Conservation (phyloP, 2,113 vertebrate species). For the Ptilorrhoa leucosticta region DNA sequence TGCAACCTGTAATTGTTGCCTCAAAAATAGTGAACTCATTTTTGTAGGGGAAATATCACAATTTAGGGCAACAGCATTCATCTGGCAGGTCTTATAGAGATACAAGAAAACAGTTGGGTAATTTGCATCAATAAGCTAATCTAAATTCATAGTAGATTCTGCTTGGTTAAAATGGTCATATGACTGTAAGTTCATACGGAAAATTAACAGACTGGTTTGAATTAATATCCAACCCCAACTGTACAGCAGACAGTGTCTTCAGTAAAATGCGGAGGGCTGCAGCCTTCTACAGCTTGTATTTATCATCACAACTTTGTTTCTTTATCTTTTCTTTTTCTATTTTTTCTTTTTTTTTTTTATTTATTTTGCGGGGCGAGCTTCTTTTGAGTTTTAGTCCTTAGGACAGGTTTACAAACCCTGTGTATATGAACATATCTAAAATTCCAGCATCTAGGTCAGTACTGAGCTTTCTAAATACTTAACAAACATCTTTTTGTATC, state of each 20-base stretch:
- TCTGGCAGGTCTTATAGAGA: neutral
- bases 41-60: constrained; percentile 19
- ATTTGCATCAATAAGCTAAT: neutral
- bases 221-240: neutral
- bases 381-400: neutral
- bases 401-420: neutral
- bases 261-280: neutral
- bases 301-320: neutral
- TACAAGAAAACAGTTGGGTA: neutral
- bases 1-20: constrained; percentile 17
- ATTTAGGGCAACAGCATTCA: neutral
- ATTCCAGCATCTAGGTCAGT: neutral
- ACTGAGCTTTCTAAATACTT: neutral
- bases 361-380: neutral
- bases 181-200: neutral
- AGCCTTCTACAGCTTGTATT: neutral
- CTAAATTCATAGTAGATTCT: neutral
- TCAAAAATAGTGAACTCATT: constrained; percentile 9
- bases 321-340: too few species aligned
- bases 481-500: neutral
- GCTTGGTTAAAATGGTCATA: neutral
- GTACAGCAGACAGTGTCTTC: neutral
- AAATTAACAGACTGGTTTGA: neutral
- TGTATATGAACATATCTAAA: neutral
- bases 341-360: too few species aligned